phyloP scores from a whole-genome alignment of 2,797 vertebrate genomes.

The Pygocentrus nattereri region DNA sequence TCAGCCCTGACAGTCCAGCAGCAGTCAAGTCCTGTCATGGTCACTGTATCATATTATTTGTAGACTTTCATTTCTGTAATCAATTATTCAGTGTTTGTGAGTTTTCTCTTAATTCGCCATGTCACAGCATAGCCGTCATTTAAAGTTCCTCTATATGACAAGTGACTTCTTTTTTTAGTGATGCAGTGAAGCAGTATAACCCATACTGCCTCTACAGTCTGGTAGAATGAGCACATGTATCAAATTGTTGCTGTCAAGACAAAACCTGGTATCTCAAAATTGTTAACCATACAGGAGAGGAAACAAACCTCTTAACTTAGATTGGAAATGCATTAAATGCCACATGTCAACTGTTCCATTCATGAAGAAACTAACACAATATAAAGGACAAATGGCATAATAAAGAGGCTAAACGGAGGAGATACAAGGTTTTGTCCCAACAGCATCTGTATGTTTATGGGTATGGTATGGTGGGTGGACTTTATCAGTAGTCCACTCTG shows the following conservation, averaged over 20 bases:
- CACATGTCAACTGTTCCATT: too few relatives aligned
- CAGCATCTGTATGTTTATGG: too few relatives aligned
- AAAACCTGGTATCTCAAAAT: neutral
- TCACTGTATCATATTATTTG: slow-evolving; percentile 13
- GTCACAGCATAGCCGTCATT: neutral
- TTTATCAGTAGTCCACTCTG: neutral
- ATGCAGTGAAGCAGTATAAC: neutral
- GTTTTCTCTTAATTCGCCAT: too few relatives aligned
- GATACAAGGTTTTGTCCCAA: too few relatives aligned
- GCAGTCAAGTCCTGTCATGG: slow-evolving; percentile 19
- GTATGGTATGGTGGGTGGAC: neutral
- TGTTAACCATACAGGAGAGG: too few relatives aligned
- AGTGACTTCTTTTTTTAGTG: too few relatives aligned
- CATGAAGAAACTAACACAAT: too few relatives aligned
- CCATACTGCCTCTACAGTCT: neutral
- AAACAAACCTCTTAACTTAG: too few relatives aligned
- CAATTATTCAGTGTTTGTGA: neutral
- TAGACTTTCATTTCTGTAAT: neutral
- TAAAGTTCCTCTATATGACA: neutral
- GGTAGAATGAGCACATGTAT: neutral
- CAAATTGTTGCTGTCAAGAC: too few relatives aligned
- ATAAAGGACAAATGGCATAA: too few relatives aligned
- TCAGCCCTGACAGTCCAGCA: neutral
- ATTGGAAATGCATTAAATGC: neutral
- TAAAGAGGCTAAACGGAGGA: too few relatives aligned